phyloP scores from a whole-genome alignment of 2,797 vertebrate genomes.

The Tangara arthus region DNA sequence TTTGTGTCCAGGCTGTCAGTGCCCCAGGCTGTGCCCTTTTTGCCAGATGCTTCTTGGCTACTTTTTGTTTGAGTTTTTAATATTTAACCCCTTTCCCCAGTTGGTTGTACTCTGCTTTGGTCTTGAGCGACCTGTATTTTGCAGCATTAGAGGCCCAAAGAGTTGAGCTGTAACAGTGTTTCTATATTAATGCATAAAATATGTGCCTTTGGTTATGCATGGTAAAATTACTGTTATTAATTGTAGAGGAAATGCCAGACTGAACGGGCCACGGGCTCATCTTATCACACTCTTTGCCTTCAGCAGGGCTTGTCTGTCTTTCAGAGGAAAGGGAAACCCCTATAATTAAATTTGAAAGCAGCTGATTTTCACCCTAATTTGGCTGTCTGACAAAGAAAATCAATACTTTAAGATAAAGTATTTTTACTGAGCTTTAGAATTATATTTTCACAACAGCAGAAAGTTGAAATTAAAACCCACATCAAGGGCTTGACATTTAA shows the following conservation, averaged over 20 bases:
- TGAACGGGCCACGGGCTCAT: neutral
- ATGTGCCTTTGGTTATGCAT: neutral
- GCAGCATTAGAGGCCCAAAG: neutral
- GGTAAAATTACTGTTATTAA: neutral
- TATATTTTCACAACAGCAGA: neutral
- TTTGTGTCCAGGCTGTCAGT: neutral
- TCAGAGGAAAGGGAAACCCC: neutral
- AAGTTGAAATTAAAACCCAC: constrained; percentile 4
- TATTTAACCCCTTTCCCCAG: constrained; percentile 35
- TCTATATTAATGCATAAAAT: neutral
- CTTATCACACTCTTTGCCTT: neutral
- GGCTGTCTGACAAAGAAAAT: neutral
- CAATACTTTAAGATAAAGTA: neutral
- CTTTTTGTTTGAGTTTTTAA: constrained; percentile 17
- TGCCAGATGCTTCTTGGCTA: constrained; percentile 8
- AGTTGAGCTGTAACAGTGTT: neutral
- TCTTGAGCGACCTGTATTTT: constrained; percentile 8
- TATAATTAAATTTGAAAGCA: constrained; percentile 18
- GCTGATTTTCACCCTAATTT: neutral
- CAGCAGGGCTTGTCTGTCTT: neutral
- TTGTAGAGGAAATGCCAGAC: neutral
- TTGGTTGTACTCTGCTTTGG: neutral
- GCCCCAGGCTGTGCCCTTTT: neutral
- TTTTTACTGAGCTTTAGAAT: neutral
- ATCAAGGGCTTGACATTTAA: neutral